Conservation (phyloP, 2,113 vertebrate species). For the Erythrocebus patas region DNA sequence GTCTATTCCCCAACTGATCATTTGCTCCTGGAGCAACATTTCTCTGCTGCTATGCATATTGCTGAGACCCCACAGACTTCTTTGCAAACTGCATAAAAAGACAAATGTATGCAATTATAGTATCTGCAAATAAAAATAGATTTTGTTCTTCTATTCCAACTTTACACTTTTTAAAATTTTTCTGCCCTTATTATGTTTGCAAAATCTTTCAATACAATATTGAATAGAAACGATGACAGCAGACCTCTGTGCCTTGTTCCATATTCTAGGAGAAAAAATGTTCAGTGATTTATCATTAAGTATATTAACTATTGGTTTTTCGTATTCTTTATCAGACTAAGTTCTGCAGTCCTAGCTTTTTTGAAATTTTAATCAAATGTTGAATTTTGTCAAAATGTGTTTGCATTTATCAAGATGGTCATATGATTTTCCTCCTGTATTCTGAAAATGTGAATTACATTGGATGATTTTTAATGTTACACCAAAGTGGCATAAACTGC, state of each 20-base stretch:
- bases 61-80: background rate
- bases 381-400: background rate
- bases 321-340: background rate
- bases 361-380: background rate
- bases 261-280: background rate
- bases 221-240: background rate
- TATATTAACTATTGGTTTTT: background rate
- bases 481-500: background rate
- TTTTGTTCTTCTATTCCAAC: background rate
- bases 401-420: background rate
- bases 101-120: background rate
- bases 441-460: background rate
- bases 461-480: background rate
- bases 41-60: background rate
- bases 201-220: background rate
- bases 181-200: background rate
- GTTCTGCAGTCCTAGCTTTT: background rate
- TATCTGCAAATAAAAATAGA: constrained; percentile 1
- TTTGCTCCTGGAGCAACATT: background rate
- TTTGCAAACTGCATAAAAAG: background rate
- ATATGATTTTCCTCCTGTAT: background rate
- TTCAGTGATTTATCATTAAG: background rate
- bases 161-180: background rate
- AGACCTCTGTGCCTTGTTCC: background rate
- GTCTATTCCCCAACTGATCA: background rate